Base-by-base conservation (phyloP, 2,888 invertebrate genomes). In the Pegoplata infirma region DNA sequence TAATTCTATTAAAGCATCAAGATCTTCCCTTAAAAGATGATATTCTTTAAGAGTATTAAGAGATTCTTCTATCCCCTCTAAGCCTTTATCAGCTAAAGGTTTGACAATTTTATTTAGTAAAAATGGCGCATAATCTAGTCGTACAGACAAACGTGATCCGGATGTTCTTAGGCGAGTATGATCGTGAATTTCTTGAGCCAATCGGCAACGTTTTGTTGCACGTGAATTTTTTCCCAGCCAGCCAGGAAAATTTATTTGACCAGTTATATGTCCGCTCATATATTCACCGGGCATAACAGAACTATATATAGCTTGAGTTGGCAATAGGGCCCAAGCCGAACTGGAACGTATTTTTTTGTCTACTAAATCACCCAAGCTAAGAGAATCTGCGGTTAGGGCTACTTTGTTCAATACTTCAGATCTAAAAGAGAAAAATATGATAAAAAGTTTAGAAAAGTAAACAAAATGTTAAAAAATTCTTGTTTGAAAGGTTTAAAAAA, bases 211-310 rank as follows among this genome's bases (percentile, higher is more conserved):
- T 90, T 98, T 99, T 81, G 90, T 93, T 16, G 92, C 90, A 80
- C 93, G 94, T 0, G 99, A 98, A 90, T 98, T 97, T 90, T 97
- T 97, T 1, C 99, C 99, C 66, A 99, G 93, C 98, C 99, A 99
- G 44, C 92, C 91, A 2, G 99, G 99, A 89, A 99, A 99, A 85
- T 94, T 94, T 17, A 98, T 94, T 91, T 94, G 94, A 0, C 92
- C 93, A 0, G 92, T 90, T 74, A 98, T 89, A 85, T 94, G 92
- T 0, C 99, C 99, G 23, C 94, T 91, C 92, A 99, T 92, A 67
- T 92, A 91, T 83, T 94, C 92, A 0, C 98, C 98, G 0, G 99
- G 99, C 68, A 98, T 91, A 47, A 98, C 97, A 12, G 97, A 96
- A 47, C 97, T 94, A 89, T 94, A 96, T 90, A 97, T 94, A 0